Evolutionary conservation across 1,140 invertebrate species (phyloP).

Genomic region (Onthophagus taurus): DNA sequence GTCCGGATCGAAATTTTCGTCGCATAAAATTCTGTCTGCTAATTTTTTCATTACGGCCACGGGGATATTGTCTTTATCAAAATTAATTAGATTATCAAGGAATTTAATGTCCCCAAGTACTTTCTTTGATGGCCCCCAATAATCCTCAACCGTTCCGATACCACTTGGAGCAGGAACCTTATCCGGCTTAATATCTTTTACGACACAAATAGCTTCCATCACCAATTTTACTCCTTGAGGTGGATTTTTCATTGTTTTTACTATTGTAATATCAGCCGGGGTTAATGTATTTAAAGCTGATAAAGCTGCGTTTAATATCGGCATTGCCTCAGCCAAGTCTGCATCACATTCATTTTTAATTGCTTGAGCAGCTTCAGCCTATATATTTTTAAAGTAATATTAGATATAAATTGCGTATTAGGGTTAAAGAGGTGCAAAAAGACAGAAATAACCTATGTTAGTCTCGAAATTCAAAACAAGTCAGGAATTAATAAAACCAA

Average conservation of each 20-base stretch:
- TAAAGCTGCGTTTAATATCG: constrained; percentile 83
- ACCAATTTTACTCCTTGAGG: constrained; percentile 87
- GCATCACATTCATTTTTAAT: constrained; percentile 95
- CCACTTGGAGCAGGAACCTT: constrained; percentile 70
- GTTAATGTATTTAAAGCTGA: constrained; percentile 87
- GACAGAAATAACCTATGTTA: too few relatives aligned
- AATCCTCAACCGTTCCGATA: constrained; percentile 73
- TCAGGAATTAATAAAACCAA: neutral
- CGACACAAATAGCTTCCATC: constrained; percentile 93
- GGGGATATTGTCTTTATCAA: constrained; percentile 89
- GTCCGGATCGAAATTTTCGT: constrained; percentile 85
- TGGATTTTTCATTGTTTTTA: constrained; percentile 97
- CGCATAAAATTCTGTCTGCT: constrained; percentile 67
- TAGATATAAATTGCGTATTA: too few relatives aligned
- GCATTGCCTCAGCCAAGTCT: constrained; percentile 86
- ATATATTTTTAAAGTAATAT: too few relatives aligned
- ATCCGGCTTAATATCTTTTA: constrained; percentile 82
- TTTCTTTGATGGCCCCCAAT: constrained; percentile 87
- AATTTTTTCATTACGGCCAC: constrained; percentile 74
- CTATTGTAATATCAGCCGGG: constrained; percentile 82
- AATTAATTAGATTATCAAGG: constrained; percentile 70
- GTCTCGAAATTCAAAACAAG: too few relatives aligned
- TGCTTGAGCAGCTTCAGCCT: constrained; percentile 66
- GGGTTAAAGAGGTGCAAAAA: too few relatives aligned
- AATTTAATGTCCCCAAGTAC: constrained; percentile 88